phyloP scores from a whole-genome alignment of 2,797 vertebrate genomes.

The Coracias cyanogaster region DNA sequence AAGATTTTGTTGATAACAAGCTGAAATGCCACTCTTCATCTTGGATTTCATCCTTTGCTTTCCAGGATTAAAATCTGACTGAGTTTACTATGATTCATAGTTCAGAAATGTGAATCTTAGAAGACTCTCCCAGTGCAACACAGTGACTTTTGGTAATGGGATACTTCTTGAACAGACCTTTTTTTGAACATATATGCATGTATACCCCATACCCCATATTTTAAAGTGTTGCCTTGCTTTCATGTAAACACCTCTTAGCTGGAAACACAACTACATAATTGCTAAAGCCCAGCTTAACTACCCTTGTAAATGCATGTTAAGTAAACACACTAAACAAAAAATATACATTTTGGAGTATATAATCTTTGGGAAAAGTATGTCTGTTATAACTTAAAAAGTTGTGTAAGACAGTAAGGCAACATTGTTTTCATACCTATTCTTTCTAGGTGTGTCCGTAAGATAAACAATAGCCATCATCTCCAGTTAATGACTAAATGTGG shows the following conservation, averaged over 20 bases:
- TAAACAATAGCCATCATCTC: background rate
- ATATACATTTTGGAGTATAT: background rate
- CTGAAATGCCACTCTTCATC: background rate
- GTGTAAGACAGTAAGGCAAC: background rate
- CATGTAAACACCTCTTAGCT: background rate
- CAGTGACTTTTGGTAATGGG: background rate
- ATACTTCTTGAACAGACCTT: background rate
- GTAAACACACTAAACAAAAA: background rate
- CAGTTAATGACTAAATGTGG: background rate
- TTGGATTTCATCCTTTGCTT: background rate
- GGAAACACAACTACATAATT: background rate
- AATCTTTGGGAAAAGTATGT: background rate
- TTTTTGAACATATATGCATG: background rate
- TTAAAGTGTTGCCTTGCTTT: background rate
- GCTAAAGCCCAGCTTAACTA: background rate
- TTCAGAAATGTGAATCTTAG: background rate
- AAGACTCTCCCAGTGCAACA: background rate
- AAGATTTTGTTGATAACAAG: background rate
- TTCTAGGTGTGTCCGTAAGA: fast-evolving
- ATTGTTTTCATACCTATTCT: background rate
- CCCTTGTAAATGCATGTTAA: background rate
- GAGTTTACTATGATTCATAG: background rate
- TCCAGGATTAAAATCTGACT: background rate
- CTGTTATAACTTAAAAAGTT: background rate
- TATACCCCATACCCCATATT: background rate